A percentile compares a stretch with the other conserved stretches of the same genome.
phyloP scores from a whole-genome alignment of 2,797 vertebrate genomes.

The Percopsis omiscomaycus region DNA sequence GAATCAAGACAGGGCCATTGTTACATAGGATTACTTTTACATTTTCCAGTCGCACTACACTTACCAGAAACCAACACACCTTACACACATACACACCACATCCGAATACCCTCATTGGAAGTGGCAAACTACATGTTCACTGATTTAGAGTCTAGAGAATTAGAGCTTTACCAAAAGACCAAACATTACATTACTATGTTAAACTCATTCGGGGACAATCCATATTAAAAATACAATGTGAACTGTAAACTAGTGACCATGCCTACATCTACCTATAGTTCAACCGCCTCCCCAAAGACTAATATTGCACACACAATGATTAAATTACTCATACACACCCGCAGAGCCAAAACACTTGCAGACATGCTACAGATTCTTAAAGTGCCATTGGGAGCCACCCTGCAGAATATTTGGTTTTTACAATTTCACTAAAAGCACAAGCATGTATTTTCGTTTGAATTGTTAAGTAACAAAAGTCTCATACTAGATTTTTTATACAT shows the following conservation, averaged over 20 bases:
- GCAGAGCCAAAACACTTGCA: slow-evolving; percentile 68
- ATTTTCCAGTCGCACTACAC: slow-evolving; percentile 50
- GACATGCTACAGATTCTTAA: slow-evolving; percentile 79
- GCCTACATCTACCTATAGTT: slow-evolving; percentile 27
- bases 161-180: not conserved
- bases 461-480: slow-evolving; percentile 20
- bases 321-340: slow-evolving; percentile 52
- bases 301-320: slow-evolving; percentile 79
- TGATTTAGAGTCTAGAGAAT: slow-evolving; percentile 25
- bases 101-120: slow-evolving; percentile 47
- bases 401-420: slow-evolving; percentile 57
- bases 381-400: slow-evolving; percentile 79
- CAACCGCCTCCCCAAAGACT: slow-evolving; percentile 13
- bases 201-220: slow-evolving; percentile 25
- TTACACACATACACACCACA: slow-evolving; percentile 46
- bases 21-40: slow-evolving; percentile 52
- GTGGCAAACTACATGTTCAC: slow-evolving; percentile 36
- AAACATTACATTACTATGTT: slow-evolving; percentile 15
- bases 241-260: slow-evolving; percentile 50
- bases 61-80: slow-evolving; percentile 55
- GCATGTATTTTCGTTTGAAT: slow-evolving; percentile 17
- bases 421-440: slow-evolving; percentile 36
- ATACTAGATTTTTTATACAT: slow-evolving; percentile 26
- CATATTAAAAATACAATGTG: slow-evolving; percentile 37
- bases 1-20: slow-evolving; percentile 45